A percentile compares a stretch with the other conserved stretches of the same genome.
Evolutionary conservation across 2,888 invertebrate genomes (phyloP).

Genomic region (Melinaea menophilus): DNA sequence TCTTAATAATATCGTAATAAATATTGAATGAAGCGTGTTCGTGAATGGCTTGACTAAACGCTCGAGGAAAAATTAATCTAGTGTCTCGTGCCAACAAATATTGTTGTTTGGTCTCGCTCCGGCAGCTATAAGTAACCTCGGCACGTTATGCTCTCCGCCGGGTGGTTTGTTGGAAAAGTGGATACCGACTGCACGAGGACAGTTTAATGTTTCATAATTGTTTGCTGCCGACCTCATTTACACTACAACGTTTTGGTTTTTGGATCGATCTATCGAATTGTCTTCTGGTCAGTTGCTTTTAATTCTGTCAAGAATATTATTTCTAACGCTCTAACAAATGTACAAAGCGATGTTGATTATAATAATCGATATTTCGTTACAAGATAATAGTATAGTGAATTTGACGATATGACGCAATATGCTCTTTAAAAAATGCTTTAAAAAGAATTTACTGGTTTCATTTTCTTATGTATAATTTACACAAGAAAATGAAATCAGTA

Average conservation of each 20-base stretch:
- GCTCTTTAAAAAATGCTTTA: too few relatives aligned
- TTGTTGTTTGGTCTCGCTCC: slow-evolving; percentile 66
- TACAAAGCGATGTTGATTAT: background rate
- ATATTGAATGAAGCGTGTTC: slow-evolving; percentile 9
- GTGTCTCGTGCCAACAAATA: slow-evolving; percentile 67
- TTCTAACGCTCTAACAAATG: too few relatives aligned
- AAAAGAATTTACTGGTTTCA: too few relatives aligned
- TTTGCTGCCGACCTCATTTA: slow-evolving; percentile 26
- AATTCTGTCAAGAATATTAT: too few relatives aligned
- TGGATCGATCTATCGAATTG: too few relatives aligned
- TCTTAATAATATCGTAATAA: too few relatives aligned
- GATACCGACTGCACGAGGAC: slow-evolving; percentile 41
- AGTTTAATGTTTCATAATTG: slow-evolving; percentile 39
- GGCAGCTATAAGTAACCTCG: slow-evolving; percentile 64
- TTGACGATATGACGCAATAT: too few relatives aligned
- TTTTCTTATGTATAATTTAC: too few relatives aligned
- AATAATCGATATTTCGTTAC: background rate
- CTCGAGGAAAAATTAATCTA: slow-evolving; percentile 70
- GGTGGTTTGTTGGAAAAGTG: slow-evolving; percentile 68
- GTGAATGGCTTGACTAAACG: slow-evolving; percentile 49
- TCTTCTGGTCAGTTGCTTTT: too few relatives aligned
- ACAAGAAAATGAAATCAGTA: too few relatives aligned
- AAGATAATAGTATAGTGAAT: too few relatives aligned
- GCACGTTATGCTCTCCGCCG: slow-evolving; percentile 68
- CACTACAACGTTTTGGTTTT: background rate